Evolutionary conservation across 1,140 invertebrate genomes (phyloP).

Genomic region (Leptinotarsa texana): DNA sequence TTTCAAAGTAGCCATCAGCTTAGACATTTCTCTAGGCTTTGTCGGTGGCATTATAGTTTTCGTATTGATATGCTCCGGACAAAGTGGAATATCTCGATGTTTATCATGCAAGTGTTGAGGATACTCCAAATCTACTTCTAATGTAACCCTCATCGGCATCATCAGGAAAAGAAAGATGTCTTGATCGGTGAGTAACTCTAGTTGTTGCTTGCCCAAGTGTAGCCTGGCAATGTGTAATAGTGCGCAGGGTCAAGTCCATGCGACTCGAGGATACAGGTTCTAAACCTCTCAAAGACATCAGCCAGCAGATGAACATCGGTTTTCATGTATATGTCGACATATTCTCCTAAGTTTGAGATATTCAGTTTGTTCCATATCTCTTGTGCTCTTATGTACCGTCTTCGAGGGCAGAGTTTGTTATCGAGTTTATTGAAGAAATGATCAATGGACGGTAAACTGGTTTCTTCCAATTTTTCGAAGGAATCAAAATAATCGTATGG

Average conservation of each 20-base stretch:
- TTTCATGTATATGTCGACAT: constrained; percentile 39
- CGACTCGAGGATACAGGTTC: constrained; percentile 30
- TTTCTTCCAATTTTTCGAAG: constrained; percentile 48
- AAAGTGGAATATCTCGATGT: constrained; percentile 56
- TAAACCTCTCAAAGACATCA: constrained; percentile 59
- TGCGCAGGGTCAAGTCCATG: constrained; percentile 49
- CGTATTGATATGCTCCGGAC: constrained; percentile 29
- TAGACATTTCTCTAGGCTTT: constrained; percentile 39
- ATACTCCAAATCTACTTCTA: constrained; percentile 42
- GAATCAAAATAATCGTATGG: constrained; percentile 47
- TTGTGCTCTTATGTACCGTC: constrained; percentile 41
- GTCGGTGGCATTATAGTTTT: constrained; percentile 1
- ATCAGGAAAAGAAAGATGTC: constrained; percentile 14
- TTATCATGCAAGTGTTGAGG: constrained; percentile 34
- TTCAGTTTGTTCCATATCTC: constrained; percentile 56
- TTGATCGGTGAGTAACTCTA: constrained; percentile 47
- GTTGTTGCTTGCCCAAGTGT: constrained; percentile 31
- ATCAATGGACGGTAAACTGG: constrained; percentile 44
- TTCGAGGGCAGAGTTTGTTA: constrained; percentile 51
- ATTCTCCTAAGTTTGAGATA: constrained; percentile 51
- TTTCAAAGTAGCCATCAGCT: constrained; percentile 54
- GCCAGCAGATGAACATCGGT: constrained; percentile 52
- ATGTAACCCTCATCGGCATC: constrained; percentile 44
- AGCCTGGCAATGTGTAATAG: constrained; percentile 50
- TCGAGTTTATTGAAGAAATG: constrained; percentile 51